Percentiles rank a stretch among this genome's conserved stretches.
Evolutionary conservation across 2,797 vertebrate genomes (phyloP).

Genomic region (Sebastes wilsoni): DNA sequence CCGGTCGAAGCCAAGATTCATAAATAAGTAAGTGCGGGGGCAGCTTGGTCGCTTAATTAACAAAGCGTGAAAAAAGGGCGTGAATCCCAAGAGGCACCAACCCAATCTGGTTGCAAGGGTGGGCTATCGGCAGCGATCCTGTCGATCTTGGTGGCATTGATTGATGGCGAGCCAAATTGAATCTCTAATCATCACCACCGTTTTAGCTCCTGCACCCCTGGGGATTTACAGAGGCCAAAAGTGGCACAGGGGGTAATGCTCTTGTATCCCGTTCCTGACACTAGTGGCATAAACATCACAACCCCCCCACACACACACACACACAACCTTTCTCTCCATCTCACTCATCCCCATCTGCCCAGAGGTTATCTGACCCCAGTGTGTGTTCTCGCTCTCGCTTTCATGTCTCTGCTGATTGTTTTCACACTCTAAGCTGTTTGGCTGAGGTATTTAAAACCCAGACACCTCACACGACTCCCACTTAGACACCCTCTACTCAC

Average conservation of each 20-base stretch:
- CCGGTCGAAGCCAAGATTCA: constrained; percentile 79
- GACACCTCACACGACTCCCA: constrained; percentile 60
- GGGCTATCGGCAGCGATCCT: constrained; percentile 63
- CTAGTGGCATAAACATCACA: constrained; percentile 62
- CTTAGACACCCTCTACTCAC: constrained; percentile 69
- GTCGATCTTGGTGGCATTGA: constrained; percentile 75
- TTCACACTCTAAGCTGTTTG: constrained; percentile 77
- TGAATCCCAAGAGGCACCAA: constrained; percentile 71
- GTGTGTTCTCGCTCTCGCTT: constrained; percentile 73
- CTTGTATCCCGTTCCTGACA: constrained; percentile 66
- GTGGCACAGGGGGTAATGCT: constrained; percentile 59
- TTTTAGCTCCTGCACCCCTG: constrained; percentile 71
- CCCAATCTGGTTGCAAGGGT: constrained; percentile 68
- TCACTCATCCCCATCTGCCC: constrained; percentile 77
- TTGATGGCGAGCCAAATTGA: constrained; percentile 84
- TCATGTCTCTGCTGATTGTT: constrained; percentile 78
- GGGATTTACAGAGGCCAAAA: constrained; percentile 68
- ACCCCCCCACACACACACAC: constrained; percentile 11
- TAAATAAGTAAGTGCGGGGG: constrained; percentile 84
- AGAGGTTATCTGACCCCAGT: constrained; percentile 74
- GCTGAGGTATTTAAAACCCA: constrained; percentile 68
- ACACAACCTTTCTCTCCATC: constrained; percentile 30
- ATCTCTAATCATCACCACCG: constrained; percentile 82
- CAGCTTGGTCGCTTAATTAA: constrained; percentile 83
- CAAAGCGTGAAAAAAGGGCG: constrained; percentile 76